Conservation (phyloP, 92 coral and sea anemone species). For the Siderastrea radians region DNA sequence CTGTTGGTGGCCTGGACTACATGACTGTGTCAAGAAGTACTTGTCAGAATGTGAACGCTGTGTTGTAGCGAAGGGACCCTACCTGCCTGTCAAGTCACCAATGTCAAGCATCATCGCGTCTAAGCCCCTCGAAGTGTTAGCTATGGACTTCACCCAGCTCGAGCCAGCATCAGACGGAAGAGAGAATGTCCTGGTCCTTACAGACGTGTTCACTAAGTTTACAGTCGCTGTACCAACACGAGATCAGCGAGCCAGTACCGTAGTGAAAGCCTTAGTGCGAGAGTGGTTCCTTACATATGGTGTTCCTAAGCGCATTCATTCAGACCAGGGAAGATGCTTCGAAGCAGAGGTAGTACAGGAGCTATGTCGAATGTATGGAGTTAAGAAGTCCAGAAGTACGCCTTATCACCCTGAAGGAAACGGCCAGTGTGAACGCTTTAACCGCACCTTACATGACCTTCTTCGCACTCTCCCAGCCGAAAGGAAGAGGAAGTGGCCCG, state of each 20-base stretch:
- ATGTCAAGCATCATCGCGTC: conserved; percentile 28
- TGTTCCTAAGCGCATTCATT: conserved; percentile 66
- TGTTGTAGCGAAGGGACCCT: conserved; percentile 53
- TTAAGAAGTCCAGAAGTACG: conserved; percentile 29
- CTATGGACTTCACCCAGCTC: conserved; percentile 43
- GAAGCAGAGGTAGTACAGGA: conserved; percentile 66
- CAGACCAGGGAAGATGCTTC: conserved; percentile 73
- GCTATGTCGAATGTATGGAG: conserved; percentile 37
- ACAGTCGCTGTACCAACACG: conserved; percentile 32
- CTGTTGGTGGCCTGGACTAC: conserved; percentile 50
- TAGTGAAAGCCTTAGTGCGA: conserved; percentile 33
- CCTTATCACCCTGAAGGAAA: conserved; percentile 19
- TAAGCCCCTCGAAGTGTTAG: conserved; percentile 34
- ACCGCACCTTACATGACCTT: conserved; percentile 19
- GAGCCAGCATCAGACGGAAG: conserved; percentile 40
- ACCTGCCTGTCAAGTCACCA: conserved; percentile 37
- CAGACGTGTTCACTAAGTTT: conserved; percentile 33
- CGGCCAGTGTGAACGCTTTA: background rate
- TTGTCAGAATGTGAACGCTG: conserved; percentile 38
- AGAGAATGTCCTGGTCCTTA: conserved; percentile 38
- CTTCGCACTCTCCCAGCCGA: conserved; percentile 32
- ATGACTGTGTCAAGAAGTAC: conserved; percentile 21
- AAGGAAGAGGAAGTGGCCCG: conserved; percentile 31
- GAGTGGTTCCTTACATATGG: conserved; percentile 65
- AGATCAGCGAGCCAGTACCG: conserved; percentile 52